Conservation (phyloP, 2,113 vertebrate genomes). For the Spilogale gracilis region DNA sequence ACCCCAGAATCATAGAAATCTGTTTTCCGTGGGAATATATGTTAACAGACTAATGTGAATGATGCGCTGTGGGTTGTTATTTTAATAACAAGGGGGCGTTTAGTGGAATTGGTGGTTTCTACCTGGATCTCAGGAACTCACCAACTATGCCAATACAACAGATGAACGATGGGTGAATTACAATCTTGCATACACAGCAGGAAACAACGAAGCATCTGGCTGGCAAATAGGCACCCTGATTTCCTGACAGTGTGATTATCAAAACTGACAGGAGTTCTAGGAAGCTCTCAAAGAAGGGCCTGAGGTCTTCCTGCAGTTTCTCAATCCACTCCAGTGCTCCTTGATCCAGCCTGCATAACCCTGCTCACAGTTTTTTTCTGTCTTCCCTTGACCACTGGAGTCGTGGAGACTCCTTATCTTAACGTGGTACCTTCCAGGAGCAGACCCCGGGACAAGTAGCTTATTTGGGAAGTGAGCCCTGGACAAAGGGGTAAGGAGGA, state of each 20-base stretch:
- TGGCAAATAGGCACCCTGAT: neutral
- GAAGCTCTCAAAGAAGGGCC: neutral
- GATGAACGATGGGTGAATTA: neutral
- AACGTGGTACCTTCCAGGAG: neutral
- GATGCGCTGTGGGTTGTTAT: neutral
- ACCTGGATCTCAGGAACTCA: conserved; percentile 53
- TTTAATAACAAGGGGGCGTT: neutral
- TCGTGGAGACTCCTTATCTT: neutral
- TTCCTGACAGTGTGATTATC: neutral
- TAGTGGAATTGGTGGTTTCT: conserved; percentile 8
- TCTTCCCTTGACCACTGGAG: neutral
- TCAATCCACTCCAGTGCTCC: neutral
- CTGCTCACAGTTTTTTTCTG: neutral
- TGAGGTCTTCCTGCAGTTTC: neutral
- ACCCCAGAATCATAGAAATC: conserved; percentile 57
- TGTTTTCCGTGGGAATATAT: neutral
- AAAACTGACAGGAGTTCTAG: neutral
- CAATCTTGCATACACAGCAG: neutral
- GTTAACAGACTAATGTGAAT: neutral
- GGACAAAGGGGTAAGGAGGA: neutral
- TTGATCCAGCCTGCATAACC: neutral
- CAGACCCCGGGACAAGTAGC: neutral
- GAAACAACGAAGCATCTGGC: neutral
- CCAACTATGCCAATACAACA: neutral
- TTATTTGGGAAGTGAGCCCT: neutral